Conservation (phyloP, 2,888 invertebrate genomes). For the Drosophila kanekoi region DNA sequence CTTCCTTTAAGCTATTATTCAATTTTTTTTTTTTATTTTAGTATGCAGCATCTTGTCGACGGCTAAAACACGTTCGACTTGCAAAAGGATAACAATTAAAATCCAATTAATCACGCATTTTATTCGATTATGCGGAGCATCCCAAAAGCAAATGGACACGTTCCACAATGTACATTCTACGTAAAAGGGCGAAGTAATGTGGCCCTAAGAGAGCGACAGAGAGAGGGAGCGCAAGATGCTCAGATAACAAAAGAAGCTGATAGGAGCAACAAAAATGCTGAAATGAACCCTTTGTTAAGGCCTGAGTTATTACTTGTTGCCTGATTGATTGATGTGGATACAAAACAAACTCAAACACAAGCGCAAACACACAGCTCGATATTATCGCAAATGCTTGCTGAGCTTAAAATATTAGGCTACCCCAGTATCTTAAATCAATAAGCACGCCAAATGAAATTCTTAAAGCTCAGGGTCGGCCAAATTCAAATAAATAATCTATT, state of each 20-base stretch:
- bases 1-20: conserved; percentile 71
- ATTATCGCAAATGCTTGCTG: conserved; percentile 45
- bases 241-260: conserved; percentile 34
- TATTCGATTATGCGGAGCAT: conserved; percentile 72
- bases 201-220: not conserved
- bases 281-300: conserved; percentile 58
- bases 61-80: conserved; percentile 65
- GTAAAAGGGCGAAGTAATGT: not conserved
- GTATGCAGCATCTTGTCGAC: conserved; percentile 42
- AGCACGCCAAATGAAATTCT: conserved; percentile 2
- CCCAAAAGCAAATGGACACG: conserved; percentile 51
- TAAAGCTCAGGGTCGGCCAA: not conserved
- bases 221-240: not conserved
- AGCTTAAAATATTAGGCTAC: conserved; percentile 25
- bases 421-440: conserved; percentile 41
- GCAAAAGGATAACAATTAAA: conserved; percentile 77
- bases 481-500: conserved; percentile 8
- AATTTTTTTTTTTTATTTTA: conserved; percentile 48
- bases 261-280: conserved; percentile 30
- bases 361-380: conserved; percentile 37
- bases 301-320: conserved; percentile 77
- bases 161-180: conserved; percentile 25
- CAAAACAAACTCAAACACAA: conserved; percentile 45
- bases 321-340: conserved; percentile 74
- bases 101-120: conserved; percentile 80